phyloP scores from a whole-genome alignment of 2,888 invertebrate genomes.

The Petrophora chlorosata region DNA sequence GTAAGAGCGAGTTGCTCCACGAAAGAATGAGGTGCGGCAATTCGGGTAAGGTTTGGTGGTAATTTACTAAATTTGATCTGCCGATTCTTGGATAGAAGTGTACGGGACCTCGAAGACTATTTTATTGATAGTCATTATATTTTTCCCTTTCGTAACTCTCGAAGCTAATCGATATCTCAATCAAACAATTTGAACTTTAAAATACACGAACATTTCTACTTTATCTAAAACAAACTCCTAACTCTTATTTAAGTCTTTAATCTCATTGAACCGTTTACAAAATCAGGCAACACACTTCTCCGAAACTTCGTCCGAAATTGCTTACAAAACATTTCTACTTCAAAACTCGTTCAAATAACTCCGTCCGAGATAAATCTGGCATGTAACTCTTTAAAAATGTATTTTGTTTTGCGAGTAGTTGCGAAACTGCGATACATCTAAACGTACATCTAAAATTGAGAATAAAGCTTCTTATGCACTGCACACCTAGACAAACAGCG shows the following conservation, averaged over 20 bases:
- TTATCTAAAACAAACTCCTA: background rate
- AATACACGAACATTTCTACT: background rate
- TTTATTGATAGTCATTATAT: too few relatives aligned
- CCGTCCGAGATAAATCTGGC: constrained; percentile 3
- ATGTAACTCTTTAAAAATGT: constrained; percentile 19
- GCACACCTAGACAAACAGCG: background rate
- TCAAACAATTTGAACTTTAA: background rate
- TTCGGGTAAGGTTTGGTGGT: too few relatives aligned
- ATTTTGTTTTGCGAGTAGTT: constrained; percentile 19
- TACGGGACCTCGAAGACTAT: too few relatives aligned
- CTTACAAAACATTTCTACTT: constrained; percentile 7
- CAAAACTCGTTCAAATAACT: constrained; percentile 8
- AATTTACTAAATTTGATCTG: too few relatives aligned
- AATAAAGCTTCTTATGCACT: too few relatives aligned
- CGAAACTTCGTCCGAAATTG: background rate
- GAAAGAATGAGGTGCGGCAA: too few relatives aligned
- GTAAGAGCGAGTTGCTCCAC: too few relatives aligned
- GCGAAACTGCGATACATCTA: constrained; percentile 11
- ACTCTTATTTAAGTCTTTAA: constrained; percentile 1
- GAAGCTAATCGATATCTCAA: too few relatives aligned
- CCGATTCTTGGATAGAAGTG: too few relatives aligned
- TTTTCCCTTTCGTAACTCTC: too few relatives aligned
- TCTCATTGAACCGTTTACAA: constrained; percentile 6
- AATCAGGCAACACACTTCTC: constrained; percentile 7
- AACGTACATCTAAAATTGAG: constrained; percentile 13